Conservation (phyloP, 2,888 invertebrate species). For the Busseola fusca region DNA sequence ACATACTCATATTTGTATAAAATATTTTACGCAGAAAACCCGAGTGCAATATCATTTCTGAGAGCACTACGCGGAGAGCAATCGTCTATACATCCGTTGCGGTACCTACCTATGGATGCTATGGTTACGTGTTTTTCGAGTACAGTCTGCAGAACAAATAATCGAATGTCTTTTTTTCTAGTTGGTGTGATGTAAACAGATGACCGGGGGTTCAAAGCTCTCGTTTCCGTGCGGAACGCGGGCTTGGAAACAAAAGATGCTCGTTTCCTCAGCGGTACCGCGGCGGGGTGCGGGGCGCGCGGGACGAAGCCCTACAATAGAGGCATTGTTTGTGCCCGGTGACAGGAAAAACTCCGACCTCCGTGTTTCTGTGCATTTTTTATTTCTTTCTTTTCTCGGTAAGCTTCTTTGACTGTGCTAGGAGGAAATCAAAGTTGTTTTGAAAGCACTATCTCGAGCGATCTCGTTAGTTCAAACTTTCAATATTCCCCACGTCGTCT, state of each 20-base stretch:
- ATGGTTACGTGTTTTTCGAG: conserved; percentile 20
- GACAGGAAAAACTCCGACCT: conserved; percentile 89
- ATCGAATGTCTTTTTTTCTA: conserved; percentile 79
- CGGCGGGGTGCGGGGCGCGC: conserved; percentile 67
- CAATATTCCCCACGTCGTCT: conserved; percentile 49
- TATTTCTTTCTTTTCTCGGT: conserved; percentile 83
- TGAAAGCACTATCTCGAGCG: conserved; percentile 72
- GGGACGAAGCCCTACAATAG: conserved; percentile 79
- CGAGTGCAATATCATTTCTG: conserved; percentile 24
- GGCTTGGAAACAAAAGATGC: conserved; percentile 87
- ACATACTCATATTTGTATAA: conserved; percentile 8
- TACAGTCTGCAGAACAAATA: conserved; percentile 67
- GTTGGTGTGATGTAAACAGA: conserved; percentile 85
- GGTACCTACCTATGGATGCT: background rate
- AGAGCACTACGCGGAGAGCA: conserved; percentile 11
- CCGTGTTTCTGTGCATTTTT: conserved; percentile 89
- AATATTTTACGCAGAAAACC: conserved; percentile 31
- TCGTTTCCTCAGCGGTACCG: conserved; percentile 84
- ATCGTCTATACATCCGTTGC: conserved; percentile 29
- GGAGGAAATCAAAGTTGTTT: conserved; percentile 84
- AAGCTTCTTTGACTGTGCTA: conserved; percentile 83
- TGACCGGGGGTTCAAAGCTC: conserved; percentile 87
- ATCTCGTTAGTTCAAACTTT: conserved; percentile 59
- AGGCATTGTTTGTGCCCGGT: conserved; percentile 88
- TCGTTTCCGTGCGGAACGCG: conserved; percentile 78